Conservation (phyloP, 2,113 vertebrate species). For the Sander lucioperca region DNA sequence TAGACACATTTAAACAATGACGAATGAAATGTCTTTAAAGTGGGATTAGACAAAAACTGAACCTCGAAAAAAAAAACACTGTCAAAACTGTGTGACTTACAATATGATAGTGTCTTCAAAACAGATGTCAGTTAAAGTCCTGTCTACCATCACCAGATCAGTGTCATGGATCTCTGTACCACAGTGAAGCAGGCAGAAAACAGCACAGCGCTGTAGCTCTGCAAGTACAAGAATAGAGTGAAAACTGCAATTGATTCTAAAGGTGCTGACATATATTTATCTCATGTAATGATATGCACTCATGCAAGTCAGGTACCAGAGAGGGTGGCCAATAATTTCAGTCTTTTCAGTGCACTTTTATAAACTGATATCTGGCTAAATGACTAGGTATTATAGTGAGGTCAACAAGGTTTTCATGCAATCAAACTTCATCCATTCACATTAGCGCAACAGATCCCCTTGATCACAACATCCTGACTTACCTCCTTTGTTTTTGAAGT, state of each 20-base stretch:
- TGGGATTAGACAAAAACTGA: neutral
- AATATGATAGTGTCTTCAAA: conserved; percentile 88
- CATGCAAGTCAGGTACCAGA: neutral
- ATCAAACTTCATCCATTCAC: neutral
- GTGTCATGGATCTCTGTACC: conserved; percentile 89
- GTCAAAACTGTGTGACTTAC: conserved; percentile 73
- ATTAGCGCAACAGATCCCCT: neutral
- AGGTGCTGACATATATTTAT: neutral
- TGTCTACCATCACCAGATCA: conserved; percentile 90
- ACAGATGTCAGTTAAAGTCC: conserved; percentile 91
- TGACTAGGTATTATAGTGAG: neutral
- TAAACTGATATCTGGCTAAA: neutral
- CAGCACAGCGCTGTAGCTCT: conserved; percentile 91
- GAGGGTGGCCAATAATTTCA: neutral
- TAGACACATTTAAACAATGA: neutral
- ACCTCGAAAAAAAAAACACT: neutral
- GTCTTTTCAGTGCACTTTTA: neutral
- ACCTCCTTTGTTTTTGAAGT: conserved; percentile 97
- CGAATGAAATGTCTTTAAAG: neutral
- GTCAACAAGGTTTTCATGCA: neutral
- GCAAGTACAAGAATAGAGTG: neutral
- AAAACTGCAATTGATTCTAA: neutral
- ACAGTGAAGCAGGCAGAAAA: conserved; percentile 90
- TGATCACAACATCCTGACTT: conserved; percentile 39
- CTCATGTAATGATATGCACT: neutral